Evolutionary conservation across 2,113 vertebrate genomes (phyloP).

Genomic region (Archilochus colubris): DNA sequence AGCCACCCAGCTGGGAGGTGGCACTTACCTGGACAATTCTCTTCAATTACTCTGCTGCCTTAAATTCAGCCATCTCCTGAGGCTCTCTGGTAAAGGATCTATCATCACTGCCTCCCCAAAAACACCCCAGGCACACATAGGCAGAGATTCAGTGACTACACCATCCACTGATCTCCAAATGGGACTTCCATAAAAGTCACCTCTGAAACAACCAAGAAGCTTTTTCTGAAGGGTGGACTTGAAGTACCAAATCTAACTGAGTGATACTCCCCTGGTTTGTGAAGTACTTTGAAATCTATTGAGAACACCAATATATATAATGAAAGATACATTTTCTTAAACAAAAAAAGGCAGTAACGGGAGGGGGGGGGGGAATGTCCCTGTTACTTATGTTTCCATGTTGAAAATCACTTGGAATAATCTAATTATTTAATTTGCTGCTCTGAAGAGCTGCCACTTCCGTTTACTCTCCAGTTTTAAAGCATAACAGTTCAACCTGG

Average conservation of each 20-base stretch:
- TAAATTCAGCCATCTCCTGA: background rate
- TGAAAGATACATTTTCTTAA: background rate
- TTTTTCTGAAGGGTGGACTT: background rate
- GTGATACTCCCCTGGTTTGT: no score
- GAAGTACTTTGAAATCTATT: background rate
- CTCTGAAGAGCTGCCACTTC: background rate
- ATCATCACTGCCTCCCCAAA: background rate
- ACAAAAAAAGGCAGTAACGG: background rate
- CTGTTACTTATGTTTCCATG: background rate
- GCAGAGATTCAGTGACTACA: background rate
- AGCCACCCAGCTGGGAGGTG: background rate
- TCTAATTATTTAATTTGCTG: background rate
- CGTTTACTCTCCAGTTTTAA: background rate
- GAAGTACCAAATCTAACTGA: background rate
- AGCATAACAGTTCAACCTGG: background rate
- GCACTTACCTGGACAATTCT: background rate
- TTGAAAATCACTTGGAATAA: background rate
- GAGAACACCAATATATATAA: background rate
- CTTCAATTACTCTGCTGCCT: background rate
- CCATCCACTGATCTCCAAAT: background rate
- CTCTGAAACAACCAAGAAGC: background rate
- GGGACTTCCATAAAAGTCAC: accelerated
- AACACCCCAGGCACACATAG: background rate
- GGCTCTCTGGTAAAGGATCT: background rate
- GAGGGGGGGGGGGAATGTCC: accelerated